Evolutionary conservation across 2,113 vertebrate genomes (phyloP).

Genomic region (Ceratotherium simum): DNA sequence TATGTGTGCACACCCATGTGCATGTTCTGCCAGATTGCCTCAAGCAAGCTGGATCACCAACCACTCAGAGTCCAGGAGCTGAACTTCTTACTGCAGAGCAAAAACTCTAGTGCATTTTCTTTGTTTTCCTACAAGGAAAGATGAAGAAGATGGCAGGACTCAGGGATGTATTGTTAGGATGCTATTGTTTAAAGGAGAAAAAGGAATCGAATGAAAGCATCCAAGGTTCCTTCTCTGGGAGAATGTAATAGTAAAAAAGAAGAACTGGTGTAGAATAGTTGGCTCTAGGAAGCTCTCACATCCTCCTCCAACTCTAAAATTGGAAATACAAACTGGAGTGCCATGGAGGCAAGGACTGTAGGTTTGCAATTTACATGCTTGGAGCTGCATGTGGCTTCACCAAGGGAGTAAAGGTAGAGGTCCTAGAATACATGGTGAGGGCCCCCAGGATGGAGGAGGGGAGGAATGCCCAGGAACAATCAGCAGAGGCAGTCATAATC

Average conservation of each 20-base stretch:
- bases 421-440: neutral
- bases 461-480: no score
- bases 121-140: neutral
- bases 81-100: neutral
- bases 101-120: neutral
- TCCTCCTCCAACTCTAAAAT: neutral
- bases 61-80: neutral
- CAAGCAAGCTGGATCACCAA: neutral
- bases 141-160: neutral
- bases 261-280: no score
- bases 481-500: neutral
- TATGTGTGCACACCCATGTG: accelerated
- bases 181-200: neutral
- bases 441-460: neutral
- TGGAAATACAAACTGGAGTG: neutral
- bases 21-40: neutral
- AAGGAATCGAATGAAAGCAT: neutral
- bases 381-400: neutral
- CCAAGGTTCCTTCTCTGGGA: neutral
- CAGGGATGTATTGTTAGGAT: neutral
- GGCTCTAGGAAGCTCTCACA: neutral
- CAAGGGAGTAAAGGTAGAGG: neutral
- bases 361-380: neutral
- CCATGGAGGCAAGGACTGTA: neutral
- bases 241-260: neutral